Evolutionary conservation across 2,888 invertebrate genomes (phyloP).

Genomic region (Acanthosepion lycidas): DNA sequence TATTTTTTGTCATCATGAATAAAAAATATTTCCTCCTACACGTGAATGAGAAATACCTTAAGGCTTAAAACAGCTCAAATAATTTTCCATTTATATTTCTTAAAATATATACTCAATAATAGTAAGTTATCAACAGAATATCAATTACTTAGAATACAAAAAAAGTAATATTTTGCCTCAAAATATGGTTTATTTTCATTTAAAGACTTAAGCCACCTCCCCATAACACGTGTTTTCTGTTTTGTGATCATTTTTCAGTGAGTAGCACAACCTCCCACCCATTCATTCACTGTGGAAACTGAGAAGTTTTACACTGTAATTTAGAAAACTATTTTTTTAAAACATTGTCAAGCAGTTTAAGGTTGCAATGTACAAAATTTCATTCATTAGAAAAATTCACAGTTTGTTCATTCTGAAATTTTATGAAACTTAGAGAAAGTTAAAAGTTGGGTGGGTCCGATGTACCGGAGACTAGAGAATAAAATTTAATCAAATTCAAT

Average conservation of each 20-base stretch:
- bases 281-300: background rate
- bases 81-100: background rate
- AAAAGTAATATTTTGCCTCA: too few species aligned
- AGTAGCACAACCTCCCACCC: background rate
- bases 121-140: too few species aligned
- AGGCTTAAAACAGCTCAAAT: background rate
- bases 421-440: too few species aligned
- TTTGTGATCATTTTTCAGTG: too few species aligned
- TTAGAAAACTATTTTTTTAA: background rate
- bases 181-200: background rate
- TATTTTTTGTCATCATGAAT: background rate
- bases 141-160: too few species aligned
- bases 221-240: background rate
- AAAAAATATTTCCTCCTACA: background rate
- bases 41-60: background rate
- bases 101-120: too few species aligned
- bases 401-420: too few species aligned
- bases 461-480: too few species aligned
- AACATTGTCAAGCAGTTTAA: background rate
- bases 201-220: background rate
- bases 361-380: background rate
- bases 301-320: background rate
- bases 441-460: too few species aligned
- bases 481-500: too few species aligned
- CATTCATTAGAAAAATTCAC: background rate